Conservation (phyloP, 2,797 vertebrate genomes). For the Eurystomus glaucurus region DNA sequence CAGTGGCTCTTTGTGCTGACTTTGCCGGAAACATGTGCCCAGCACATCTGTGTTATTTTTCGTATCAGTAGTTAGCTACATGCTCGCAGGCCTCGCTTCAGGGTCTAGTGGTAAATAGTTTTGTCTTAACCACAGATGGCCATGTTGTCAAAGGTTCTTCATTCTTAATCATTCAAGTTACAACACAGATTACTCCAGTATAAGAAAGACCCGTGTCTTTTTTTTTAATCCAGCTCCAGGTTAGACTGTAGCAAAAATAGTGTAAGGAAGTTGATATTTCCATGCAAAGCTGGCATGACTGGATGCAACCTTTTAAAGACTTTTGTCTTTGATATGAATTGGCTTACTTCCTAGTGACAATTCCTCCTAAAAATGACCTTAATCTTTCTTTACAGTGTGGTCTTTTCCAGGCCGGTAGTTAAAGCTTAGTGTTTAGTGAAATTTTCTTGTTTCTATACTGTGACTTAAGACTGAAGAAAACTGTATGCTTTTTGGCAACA, state of each 20-base stretch:
- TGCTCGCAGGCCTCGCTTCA: not conserved
- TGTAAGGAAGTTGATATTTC: not conserved
- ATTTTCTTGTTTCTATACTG: not conserved
- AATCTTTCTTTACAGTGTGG: not conserved
- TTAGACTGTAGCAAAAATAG: not conserved
- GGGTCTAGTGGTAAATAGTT: not conserved
- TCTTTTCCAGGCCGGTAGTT: not conserved
- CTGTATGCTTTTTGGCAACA: not conserved
- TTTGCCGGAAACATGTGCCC: not conserved
- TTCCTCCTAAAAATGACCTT: not conserved
- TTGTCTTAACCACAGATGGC: not conserved
- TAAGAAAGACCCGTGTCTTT: not conserved
- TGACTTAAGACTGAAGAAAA: not conserved
- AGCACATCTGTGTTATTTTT: accelerated
- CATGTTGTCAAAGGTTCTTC: not conserved
- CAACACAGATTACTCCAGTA: accelerated
- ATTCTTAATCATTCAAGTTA: not conserved
- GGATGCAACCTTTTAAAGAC: not conserved
- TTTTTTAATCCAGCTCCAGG: not conserved
- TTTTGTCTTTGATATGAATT: not conserved
- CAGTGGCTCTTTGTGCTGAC: not conserved
- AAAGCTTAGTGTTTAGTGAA: not conserved
- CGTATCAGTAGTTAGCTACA: accelerated
- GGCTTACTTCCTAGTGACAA: not conserved
- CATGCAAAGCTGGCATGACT: not conserved